Base-by-base conservation (phyloP, 2,797 vertebrate genomes). In the Anguilla pacifica region DNA sequence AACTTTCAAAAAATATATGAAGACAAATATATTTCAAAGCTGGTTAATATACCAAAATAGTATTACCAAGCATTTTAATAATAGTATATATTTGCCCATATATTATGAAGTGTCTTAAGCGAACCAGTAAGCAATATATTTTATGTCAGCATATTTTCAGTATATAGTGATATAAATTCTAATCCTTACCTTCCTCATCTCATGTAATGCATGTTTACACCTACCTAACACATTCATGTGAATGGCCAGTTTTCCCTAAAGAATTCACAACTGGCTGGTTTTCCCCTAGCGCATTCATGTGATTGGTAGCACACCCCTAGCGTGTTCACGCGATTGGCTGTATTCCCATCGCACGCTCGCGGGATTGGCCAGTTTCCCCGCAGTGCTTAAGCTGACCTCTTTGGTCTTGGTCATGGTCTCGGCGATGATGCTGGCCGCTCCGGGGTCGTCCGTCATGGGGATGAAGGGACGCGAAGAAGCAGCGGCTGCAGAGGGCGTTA, bases 371-470 rank as follows among this genome's bases (percentile, higher is more conserved):
- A 39, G 1, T 17, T 35, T 39, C 72, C 72, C 11, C 13, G 17
- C 31, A 31, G 3, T 2, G 17, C 1, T 35, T 1, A 64, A n/a
- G 84, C 89, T 85, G 85, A 98, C 99, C 95, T 99, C 98, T 96
- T 99, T 99, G 72, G 98, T 98, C 95, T 99, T 99, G 83, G 98
- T 98, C 99, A 99, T 99, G 85, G 98, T 99, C 92, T 99, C 99
- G 9, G 99, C 99, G 86, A 99, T 99, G 92, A 99, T 99, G 95
- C 98, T 99, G 90, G 99, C 99, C 35, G 99, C 99, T 91, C 99
- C 98, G 0, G 98, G 99, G 93, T 99, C 99, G 89, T 99, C 99
- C 0, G 98, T 99, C 91, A 99, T 98, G 0, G 99, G 99, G 92
- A 99, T 99, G 91, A 99, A 99, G 31, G 99, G 99, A 46, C 99